Evolutionary conservation across 2,797 vertebrate genomes (phyloP).

Genomic region (Myotis daubentonii): DNA sequence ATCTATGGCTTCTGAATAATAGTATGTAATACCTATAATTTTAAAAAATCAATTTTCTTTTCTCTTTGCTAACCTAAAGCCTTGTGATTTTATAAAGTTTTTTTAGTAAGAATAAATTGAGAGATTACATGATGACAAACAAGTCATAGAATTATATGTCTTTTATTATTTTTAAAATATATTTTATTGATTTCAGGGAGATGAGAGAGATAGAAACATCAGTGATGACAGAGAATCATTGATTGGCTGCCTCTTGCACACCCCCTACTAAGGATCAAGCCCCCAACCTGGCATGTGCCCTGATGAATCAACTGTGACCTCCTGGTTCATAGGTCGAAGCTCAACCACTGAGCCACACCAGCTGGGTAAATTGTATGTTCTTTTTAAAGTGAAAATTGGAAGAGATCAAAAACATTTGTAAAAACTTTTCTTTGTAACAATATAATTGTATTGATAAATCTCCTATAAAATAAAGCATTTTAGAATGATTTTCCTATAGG

Average conservation of each 20-base stretch:
- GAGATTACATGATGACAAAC: not conserved
- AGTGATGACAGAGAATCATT: no score
- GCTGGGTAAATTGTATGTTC: not conserved
- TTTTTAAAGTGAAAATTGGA: not conserved
- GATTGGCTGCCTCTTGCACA: no score
- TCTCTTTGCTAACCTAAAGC: not conserved
- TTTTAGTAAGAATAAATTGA: constrained; percentile 23
- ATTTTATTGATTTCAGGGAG: no score
- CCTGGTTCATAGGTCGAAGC: no score
- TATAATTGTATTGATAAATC: constrained; percentile 3
- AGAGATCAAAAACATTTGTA: constrained; percentile 25
- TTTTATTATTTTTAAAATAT: not conserved
- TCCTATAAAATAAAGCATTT: constrained; percentile 21
- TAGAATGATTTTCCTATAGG: not conserved
- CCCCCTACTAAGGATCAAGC: no score
- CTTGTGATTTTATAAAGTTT: not conserved
- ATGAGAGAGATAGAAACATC: no score
- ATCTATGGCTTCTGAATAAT: not conserved
- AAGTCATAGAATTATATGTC: not conserved
- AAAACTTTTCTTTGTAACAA: not conserved
- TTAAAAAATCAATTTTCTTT: constrained; percentile 13
- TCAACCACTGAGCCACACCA: no score
- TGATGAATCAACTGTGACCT: no score
- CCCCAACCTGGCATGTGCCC: no score
- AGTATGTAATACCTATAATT: constrained; percentile 10